Percentiles rank a stretch among this genome's conserved stretches.
phyloP scores from a whole-genome alignment of 64 coral and sea anemone genomes.

The Pocillopora verrucosa region DNA sequence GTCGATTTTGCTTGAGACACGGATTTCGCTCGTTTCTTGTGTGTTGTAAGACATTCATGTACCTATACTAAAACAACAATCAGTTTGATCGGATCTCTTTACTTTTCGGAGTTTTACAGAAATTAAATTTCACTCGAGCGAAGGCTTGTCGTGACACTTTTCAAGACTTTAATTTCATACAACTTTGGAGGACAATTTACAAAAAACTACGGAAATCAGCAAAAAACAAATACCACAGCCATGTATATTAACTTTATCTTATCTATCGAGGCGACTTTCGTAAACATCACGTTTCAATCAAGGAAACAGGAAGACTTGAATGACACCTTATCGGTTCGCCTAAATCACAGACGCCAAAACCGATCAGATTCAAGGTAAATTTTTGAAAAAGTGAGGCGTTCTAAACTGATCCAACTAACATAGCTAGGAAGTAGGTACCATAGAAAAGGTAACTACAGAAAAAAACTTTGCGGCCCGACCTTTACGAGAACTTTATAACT shows the following conservation, averaged over 20 bases:
- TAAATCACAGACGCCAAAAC: constrained; percentile 35
- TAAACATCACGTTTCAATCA: constrained; percentile 20
- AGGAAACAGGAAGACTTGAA: constrained; percentile 25
- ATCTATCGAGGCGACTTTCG: constrained; percentile 13
- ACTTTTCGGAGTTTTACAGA: neutral
- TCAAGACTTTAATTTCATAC: neutral
- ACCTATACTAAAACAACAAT: neutral
- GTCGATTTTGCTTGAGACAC: neutral
- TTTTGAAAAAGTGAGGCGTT: constrained; percentile 48
- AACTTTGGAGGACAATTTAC: neutral
- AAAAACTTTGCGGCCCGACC: constrained; percentile 28
- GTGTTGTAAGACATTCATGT: constrained; percentile 2
- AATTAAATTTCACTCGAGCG: neutral
- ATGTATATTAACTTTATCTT: constrained; percentile 33
- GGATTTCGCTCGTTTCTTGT: neutral
- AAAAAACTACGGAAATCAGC: constrained; percentile 16
- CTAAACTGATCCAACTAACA: constrained; percentile 35
- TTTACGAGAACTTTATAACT: no score
- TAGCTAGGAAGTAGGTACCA: constrained; percentile 26
- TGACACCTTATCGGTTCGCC: constrained; percentile 22
- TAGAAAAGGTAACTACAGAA: constrained; percentile 43
- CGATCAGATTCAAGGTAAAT: constrained; percentile 29
- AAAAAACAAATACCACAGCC: constrained; percentile 30
- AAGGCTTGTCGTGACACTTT: neutral
- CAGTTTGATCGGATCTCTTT: neutral